These are phyloP conservation scores for Calidris pugnax DNA, from an alignment of 2,113 vertebrate species.

Conservation along the genomic window DNA sequence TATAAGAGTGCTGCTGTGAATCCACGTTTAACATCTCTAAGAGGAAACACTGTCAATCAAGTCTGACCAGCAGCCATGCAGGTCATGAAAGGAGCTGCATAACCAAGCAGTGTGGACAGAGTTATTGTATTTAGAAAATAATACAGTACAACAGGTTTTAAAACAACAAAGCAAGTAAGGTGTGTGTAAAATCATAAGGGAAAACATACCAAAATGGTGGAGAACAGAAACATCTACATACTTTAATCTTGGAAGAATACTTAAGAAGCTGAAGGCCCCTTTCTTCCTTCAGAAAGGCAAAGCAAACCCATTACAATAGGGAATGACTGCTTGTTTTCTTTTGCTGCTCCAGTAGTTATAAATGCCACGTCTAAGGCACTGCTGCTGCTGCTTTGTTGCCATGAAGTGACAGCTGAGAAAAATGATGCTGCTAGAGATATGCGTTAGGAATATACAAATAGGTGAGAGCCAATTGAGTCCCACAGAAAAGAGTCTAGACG, in stretches of 20 bases:
- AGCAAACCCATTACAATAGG: neutral
- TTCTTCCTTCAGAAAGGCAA: constrained; percentile 8
- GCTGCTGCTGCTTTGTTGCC: neutral
- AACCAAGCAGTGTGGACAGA: neutral
- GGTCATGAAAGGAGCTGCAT: constrained; percentile 15
- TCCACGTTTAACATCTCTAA: neutral
- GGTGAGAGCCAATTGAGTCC: neutral
- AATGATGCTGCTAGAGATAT: constrained; percentile 29
- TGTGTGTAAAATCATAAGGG: neutral
- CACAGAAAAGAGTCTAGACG: neutral
- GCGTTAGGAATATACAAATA: constrained; percentile 59
- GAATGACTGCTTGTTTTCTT: constrained; percentile 47
- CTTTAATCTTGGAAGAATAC: neutral
- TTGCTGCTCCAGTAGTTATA: constrained; percentile 24
- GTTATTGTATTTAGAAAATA: neutral
- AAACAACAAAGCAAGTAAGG: neutral
- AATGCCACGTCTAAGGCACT: neutral
- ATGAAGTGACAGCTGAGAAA: constrained; percentile 60
- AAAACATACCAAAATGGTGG: neutral
- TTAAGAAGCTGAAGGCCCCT: neutral
- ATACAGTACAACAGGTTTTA: neutral
- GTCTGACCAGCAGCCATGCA: neutral
- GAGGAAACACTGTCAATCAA: neutral
- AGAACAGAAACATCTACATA: neutral
- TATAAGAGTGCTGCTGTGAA: neutral